Base-by-base conservation (phyloP, 2,888 invertebrate genomes). In the Himalopsyche japonica region DNA sequence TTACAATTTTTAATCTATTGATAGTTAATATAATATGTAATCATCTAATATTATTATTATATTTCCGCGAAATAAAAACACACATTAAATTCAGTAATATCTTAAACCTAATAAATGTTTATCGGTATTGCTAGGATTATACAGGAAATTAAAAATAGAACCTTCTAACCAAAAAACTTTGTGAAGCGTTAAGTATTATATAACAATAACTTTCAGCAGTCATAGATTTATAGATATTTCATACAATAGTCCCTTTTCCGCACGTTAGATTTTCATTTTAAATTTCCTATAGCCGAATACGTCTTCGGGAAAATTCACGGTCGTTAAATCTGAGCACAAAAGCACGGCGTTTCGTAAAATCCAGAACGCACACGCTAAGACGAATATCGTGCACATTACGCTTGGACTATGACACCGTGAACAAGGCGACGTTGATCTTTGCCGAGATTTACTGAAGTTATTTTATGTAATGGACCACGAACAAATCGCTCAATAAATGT, bases 221-320 rank as follows among this genome's bases (percentile, higher is more conserved):
- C 70, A 70, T 70, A 70, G 15, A 70, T 70, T 70, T 70, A 27
- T 70, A 70, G 70, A 70, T 70, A 70, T 70, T 70, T 70, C 70
- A 30, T 70, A 70, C 43, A 43, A 77, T 20, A 24, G 77, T 37
- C 43, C 43, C n/a, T 77, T 30, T 43, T 43, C 37, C 34, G 43
- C 77, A 20, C 77, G 77, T 77, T 77, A 77, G 43, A 77, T 43
- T 77, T 77, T 77, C 77, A 77, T 77, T 77, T 77, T 37, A 77
- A 77, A 77, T 77, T 77, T 34, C 77, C 12, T 77, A 77, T 77
- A 24, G 77, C 34, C 24, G 77, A 77, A 77, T 37, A 77, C 77
- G 24, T 77, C 77, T 77, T 43, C 37, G 43, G 24, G 77, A 37
- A 32, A 43, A 37, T 77, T 37, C 77, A 43, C 77, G 77, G 77